Percentiles rank a stretch among this genome's conserved stretches.
Evolutionary conservation across 2,888 invertebrate genomes (phyloP).

Genomic region (Isoperla grammatica): DNA sequence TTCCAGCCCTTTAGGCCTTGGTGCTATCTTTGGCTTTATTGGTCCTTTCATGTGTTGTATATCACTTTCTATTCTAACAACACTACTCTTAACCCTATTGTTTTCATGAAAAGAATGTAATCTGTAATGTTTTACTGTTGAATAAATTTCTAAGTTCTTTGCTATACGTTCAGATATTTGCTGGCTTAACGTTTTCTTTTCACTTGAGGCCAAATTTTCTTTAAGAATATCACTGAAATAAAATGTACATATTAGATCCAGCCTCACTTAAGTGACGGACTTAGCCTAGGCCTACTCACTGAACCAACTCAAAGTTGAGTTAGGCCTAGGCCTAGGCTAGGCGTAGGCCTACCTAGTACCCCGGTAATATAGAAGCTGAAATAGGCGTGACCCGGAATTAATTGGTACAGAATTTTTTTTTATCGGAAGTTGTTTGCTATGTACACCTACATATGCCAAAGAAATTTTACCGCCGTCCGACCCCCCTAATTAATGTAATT

Average conservation of each 20-base stretch:
- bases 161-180: constrained; percentile 15
- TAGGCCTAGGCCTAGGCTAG: no score
- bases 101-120: neutral
- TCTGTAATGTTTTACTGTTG: neutral
- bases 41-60: neutral
- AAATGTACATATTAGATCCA: constrained; percentile 13
- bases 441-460: no score
- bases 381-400: no score
- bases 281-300: no score
- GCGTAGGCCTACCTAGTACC: no score
- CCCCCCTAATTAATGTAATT: no score
- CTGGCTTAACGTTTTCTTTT: neutral
- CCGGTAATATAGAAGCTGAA: no score
- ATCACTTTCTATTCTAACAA: neutral
- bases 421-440: no score
- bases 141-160: constrained; percentile 11
- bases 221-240: constrained; percentile 58
- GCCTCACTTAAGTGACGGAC: no score
- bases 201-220: neutral
- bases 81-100: neutral
- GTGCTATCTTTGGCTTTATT: constrained; percentile 9
- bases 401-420: no score
- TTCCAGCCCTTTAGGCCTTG: constrained; percentile 1
- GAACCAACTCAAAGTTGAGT: no score
- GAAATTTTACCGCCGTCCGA: no score